Conservation (phyloP, 2,888 invertebrate species). For the Tuberolachnus salignus region DNA sequence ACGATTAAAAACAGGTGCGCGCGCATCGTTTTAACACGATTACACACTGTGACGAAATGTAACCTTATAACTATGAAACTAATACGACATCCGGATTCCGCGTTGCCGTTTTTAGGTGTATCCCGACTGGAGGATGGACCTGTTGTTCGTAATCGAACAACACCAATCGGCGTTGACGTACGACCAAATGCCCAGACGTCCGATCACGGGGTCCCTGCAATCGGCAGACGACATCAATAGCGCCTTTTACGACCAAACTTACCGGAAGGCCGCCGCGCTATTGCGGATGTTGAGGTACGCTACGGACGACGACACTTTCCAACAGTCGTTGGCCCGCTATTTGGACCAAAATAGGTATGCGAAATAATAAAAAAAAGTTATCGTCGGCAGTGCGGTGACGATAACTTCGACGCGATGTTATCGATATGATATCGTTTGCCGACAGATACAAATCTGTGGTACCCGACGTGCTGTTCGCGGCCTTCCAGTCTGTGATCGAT, state of each 20-base stretch:
- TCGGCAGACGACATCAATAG: constrained; percentile 29
- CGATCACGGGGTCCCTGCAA: constrained; percentile 26
- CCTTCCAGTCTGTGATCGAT: constrained; percentile 63
- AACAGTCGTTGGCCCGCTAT: constrained; percentile 7
- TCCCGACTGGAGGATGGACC: constrained; percentile 39
- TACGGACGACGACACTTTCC: constrained; percentile 5
- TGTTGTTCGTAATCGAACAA: constrained; percentile 37
- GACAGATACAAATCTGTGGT: constrained; percentile 42
- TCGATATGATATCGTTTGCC: no score
- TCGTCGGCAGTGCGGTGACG: no score
- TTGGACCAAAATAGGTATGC: constrained; percentile 16
- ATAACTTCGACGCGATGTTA: no score
- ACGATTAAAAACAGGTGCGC: background rate
- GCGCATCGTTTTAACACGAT: no score
- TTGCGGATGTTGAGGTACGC: constrained; percentile 22
- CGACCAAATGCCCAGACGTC: constrained; percentile 23
- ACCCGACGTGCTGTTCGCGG: constrained; percentile 50
- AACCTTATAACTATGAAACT: background rate
- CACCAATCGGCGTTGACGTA: constrained; percentile 38
- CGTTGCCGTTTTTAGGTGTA: constrained; percentile 30
- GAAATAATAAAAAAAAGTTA: background rate
- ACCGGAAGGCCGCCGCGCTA: constrained; percentile 5
- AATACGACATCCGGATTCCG: background rate
- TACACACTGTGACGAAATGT: background rate
- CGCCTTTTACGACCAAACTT: constrained; percentile 1